phyloP scores from a whole-genome alignment of 2,888 invertebrate species.

The Meiosimyza decipiens region DNA sequence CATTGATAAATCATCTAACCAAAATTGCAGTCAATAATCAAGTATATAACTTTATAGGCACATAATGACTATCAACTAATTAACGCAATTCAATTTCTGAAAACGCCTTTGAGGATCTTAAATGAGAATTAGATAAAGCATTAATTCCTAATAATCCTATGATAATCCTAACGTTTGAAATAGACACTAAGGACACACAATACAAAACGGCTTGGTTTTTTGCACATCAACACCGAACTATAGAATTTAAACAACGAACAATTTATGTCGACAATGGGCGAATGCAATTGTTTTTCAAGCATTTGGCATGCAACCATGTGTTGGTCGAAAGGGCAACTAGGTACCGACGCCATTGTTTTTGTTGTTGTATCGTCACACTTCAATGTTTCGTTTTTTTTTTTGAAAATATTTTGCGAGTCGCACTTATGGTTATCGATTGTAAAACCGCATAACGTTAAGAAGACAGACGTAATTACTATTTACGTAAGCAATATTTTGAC shows the following conservation, averaged over 20 bases:
- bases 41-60: too few species aligned
- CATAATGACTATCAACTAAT: too few species aligned
- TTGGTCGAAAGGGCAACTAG: conserved; percentile 21
- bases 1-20: too few species aligned
- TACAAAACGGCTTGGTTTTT: too few species aligned
- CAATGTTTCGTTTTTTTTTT: conserved; percentile 25
- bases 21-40: too few species aligned
- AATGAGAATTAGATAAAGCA: background rate
- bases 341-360: background rate
- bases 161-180: conserved; percentile 4
- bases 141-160: conserved; percentile 18
- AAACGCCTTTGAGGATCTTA: background rate
- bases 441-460: conserved; percentile 50
- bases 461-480: conserved; percentile 50
- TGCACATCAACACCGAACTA: background rate
- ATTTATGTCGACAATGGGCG: conserved; percentile 33
- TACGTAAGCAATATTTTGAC: conserved; percentile 43
- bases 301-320: conserved; percentile 42
- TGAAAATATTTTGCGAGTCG: too few species aligned
- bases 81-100: too few species aligned
- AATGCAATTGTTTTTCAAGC: conserved; percentile 39
- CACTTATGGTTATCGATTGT: background rate
- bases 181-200: too few species aligned
- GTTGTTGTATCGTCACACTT: conserved; percentile 33
- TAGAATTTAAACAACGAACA: background rate